These are phyloP conservation scores for Plestiodon gilberti DNA, from an alignment of 2,113 vertebrate species.

Conservation along the genomic window DNA sequence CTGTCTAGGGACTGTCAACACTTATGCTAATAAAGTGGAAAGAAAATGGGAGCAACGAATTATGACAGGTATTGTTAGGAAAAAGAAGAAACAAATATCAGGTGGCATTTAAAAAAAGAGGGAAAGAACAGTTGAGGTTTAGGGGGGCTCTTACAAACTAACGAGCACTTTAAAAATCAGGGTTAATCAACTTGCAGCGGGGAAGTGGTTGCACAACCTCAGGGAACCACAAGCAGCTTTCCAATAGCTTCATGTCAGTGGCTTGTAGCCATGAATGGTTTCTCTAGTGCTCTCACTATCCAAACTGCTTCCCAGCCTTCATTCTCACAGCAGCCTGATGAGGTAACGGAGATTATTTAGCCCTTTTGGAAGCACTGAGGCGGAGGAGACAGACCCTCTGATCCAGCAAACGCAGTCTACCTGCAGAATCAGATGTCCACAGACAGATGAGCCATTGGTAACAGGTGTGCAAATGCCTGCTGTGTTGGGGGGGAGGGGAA, in stretches of 20 bases:
- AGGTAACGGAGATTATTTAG: neutral
- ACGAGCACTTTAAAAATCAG: slow-evolving; percentile 27
- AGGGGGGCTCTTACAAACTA: slow-evolving; percentile 28
- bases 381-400: neutral
- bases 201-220: neutral
- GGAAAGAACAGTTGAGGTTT: slow-evolving; percentile 9
- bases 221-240: neutral
- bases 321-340: neutral
- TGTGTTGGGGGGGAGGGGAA: neutral
- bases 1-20: neutral
- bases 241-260: neutral
- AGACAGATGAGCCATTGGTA: neutral
- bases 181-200: slow-evolving; percentile 10
- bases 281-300: neutral
- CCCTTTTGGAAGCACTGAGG: neutral
- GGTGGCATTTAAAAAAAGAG: neutral
- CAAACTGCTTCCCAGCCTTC: slow-evolving; percentile 8
- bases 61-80: neutral
- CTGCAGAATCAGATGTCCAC: neutral
- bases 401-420: neutral
- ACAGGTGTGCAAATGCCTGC: neutral
- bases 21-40: slow-evolving; percentile 3
- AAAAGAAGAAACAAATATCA: neutral
- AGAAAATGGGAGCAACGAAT: neutral
- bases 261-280: neutral